These are phyloP conservation scores for Tetrao urogallus DNA, from an alignment of 2,113 vertebrate species.

Conservation along the genomic window DNA sequence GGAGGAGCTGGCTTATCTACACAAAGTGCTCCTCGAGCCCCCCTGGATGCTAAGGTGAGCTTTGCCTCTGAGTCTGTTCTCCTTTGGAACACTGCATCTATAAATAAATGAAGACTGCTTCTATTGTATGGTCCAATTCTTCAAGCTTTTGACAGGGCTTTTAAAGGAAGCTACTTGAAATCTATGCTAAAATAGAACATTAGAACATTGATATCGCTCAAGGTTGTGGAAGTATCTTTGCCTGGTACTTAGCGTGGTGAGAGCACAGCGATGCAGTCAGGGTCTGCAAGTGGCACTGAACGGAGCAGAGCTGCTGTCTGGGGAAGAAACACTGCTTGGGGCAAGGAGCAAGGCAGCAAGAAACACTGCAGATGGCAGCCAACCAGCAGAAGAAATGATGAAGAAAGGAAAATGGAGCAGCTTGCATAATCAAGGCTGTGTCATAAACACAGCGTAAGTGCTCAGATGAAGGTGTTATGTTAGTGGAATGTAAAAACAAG, in stretches of 20 bases:
- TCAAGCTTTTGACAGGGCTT: slow-evolving; percentile 11
- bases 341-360: not conserved
- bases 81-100: not conserved
- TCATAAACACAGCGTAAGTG: not conserved
- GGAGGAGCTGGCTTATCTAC: not conserved
- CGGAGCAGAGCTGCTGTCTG: not conserved
- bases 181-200: not conserved
- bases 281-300: not conserved
- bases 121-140: slow-evolving; percentile 1
- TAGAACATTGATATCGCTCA: not conserved
- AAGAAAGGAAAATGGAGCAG: not conserved
- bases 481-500: not conserved
- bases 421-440: not conserved
- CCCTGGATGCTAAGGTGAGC: not conserved
- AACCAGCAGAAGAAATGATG: not conserved
- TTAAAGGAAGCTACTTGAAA: slow-evolving; percentile 18
- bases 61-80: not conserved
- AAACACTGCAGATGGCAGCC: not conserved
- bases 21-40: not conserved
- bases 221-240: not conserved
- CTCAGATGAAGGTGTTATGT: not conserved
- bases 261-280: not conserved
- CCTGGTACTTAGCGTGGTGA: not conserved
- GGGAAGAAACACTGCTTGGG: rapidly evolving
- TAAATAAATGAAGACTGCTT: not conserved